These are phyloP conservation scores for Drosophila nigricruria DNA, from an alignment of 2,888 invertebrate genomes.

Conservation along the genomic window DNA sequence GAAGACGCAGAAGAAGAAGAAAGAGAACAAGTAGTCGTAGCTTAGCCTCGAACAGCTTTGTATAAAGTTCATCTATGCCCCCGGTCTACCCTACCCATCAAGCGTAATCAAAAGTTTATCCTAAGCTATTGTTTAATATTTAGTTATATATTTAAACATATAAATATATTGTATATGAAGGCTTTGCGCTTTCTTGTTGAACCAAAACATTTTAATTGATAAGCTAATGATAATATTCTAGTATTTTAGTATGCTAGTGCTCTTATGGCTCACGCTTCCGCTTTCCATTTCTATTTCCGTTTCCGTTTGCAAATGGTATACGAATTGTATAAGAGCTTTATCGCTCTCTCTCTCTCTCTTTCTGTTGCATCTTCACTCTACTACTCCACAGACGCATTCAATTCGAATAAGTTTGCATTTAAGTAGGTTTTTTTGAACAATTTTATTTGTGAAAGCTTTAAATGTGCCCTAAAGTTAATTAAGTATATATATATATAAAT, in stretches of 20 bases:
- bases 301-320: constrained; percentile 34
- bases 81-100: constrained; percentile 6
- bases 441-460: constrained; percentile 83
- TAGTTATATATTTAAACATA: constrained; percentile 51
- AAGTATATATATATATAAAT: constrained; percentile 20
- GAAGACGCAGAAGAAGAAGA: neutral
- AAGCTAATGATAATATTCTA: constrained; percentile 39
- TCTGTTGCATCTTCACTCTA: constrained; percentile 5
- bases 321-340: constrained; percentile 29
- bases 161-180: constrained; percentile 44
- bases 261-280: constrained; percentile 39
- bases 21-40: constrained; percentile 45
- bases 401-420: constrained; percentile 51
- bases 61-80: constrained; percentile 63
- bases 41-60: constrained; percentile 56
- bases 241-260: constrained; percentile 32
- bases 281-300: constrained; percentile 7
- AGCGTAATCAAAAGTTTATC: constrained; percentile 63
- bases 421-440: constrained; percentile 46
- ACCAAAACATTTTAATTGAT: constrained; percentile 64
- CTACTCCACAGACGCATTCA: constrained; percentile 42
- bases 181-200: constrained; percentile 69
- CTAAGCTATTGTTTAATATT: constrained; percentile 69
- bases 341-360: neutral
- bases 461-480: constrained; percentile 81